Percentiles rank a stretch among this genome's conserved stretches.
phyloP scores from a whole-genome alignment of 2,797 vertebrate genomes.

The Brachyalestes nurse region DNA sequence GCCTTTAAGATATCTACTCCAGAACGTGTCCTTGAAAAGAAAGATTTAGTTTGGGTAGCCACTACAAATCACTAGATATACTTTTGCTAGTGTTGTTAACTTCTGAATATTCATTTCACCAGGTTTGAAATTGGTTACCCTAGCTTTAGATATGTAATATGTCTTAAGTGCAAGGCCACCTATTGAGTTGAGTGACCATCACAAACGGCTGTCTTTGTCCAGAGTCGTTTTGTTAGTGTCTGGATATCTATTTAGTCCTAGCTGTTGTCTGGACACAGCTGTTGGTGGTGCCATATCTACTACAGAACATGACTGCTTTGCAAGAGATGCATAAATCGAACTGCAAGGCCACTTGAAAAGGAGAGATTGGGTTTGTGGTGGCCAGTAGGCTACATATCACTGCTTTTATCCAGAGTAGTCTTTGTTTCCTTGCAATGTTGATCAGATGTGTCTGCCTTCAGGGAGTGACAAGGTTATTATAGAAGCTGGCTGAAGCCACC shows the following conservation, averaged over 20 bases:
- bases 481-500: neutral
- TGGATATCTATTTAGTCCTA: neutral
- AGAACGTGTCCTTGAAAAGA: too few species aligned
- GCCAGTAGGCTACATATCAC: slow-evolving; percentile 29
- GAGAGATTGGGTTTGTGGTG: slow-evolving; percentile 1
- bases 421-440: slow-evolving; percentile 18
- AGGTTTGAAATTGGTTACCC: too few species aligned
- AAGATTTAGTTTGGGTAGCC: too few species aligned
- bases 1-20: too few species aligned
- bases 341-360: neutral
- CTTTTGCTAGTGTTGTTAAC: too few species aligned
- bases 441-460: slow-evolving; percentile 1
- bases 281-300: neutral
- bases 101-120: too few species aligned
- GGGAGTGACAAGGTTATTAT: slow-evolving; percentile 27
- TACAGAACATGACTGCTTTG: neutral
- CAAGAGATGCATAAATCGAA: neutral
- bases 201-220: neutral
- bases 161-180: neutral
- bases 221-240: neutral
- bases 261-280: too few species aligned
- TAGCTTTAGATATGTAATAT: neutral
- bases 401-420: neutral
- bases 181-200: neutral
- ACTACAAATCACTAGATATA: too few species aligned